Evolutionary conservation across 2,113 vertebrate species (phyloP), one percentile per base, ranked within the genome.

Genomic region (Kobus ellipsiprymnus): DNA sequence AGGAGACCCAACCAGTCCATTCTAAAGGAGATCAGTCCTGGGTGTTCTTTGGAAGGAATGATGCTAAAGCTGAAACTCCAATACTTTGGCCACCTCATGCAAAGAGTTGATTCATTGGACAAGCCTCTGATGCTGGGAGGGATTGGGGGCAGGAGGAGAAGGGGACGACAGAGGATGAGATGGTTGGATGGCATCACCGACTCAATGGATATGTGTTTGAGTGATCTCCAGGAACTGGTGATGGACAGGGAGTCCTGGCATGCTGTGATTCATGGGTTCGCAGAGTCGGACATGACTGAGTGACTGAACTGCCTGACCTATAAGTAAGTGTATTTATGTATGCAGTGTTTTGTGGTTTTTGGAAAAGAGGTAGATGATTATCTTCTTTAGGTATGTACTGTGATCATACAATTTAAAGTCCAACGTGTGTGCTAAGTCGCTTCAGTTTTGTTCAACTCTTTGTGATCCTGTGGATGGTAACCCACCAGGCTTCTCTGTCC

Each of bases 371-470:
- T 82, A 87, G 23, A n/a, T 62, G 60, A 36, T 86, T 91, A 40
- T 62, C 27, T 9, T 40, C 14, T 86, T 86, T 82, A 60, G 11
- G 67, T 87, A 82, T n/a, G 11, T 80, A 64, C 9, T 10, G 1
- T 91, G 59, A 82, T 8, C 2, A 36, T 54, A 52, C 48, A 48
- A 80, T 80, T 71, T 67, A n/a, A 59, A 94, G 23, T 48, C 33
- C 59, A 86, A 59, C 1, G 1, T 64, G 30, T 33, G 15, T 0
- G 2, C 62, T 33, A 64, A 64, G 15, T 64, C 3, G 0, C 62
- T 64, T 64, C 30, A 33, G 2, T 64, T 64, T 7, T 62, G 60
- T 62, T 14, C 6, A 16, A 33, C 30, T 64, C 30, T 64, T 33
- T 64, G 62, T 33, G 62, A 64, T 33, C 30, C 30, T 64, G 30